A percentile compares a stretch with the other conserved stretches of the same genome.
Evolutionary conservation across 2,113 vertebrate genomes (phyloP).

Genomic region (Cottus gobio): DNA sequence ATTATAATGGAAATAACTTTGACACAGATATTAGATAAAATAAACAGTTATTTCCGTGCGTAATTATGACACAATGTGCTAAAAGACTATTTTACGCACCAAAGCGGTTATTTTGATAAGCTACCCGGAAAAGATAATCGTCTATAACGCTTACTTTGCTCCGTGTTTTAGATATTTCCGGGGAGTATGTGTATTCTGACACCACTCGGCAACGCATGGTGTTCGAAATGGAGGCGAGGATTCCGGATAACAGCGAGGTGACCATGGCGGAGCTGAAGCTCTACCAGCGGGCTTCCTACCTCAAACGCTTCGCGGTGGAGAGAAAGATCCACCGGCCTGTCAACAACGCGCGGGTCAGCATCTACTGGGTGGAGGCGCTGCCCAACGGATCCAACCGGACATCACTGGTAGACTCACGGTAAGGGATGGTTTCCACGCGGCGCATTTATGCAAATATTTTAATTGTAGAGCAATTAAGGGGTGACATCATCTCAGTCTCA

Average conservation of each 20-base stretch:
- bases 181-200: conserved; percentile 86
- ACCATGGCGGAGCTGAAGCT: conserved; percentile 94
- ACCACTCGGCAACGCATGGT: conserved; percentile 85
- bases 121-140: fast-evolving
- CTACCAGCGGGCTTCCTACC: conserved; percentile 88
- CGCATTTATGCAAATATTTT: background rate
- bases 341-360: conserved; percentile 88
- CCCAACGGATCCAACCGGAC: conserved; percentile 89
- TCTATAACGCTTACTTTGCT: background rate
- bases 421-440: conserved; percentile 2
- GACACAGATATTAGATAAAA: fast-evolving
- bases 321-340: conserved; percentile 79
- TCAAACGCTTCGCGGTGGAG: conserved; percentile 76
- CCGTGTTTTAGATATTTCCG: conserved; percentile 83
- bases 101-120: background rate
- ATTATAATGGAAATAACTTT: background rate
- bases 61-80: conserved; percentile 20
- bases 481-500: background rate
- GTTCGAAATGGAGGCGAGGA: conserved; percentile 92
- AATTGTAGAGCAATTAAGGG: background rate
- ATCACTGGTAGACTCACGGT: conserved; percentile 93
- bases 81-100: conserved; percentile 44
- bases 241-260: conserved; percentile 92
- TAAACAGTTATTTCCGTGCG: conserved; percentile 7
- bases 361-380: conserved; percentile 90